These are phyloP conservation scores for Cephalotes varians DNA, from an alignment of 2,888 invertebrate species.

Conservation along the genomic window DNA sequence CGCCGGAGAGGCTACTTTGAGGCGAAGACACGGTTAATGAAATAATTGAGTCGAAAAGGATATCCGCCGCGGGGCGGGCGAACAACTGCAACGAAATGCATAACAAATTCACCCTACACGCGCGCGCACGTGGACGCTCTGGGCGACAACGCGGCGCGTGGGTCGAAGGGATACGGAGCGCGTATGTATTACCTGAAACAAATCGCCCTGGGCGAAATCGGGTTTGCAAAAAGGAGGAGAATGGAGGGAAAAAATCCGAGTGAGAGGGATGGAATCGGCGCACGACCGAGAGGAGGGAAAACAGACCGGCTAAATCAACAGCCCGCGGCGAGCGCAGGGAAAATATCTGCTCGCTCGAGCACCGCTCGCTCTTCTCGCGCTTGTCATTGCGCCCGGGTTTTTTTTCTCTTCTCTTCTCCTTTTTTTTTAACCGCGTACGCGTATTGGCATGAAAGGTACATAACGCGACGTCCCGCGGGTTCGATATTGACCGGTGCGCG, in stretches of 20 bases:
- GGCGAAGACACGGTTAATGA: constrained; percentile 46
- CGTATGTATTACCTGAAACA: constrained; percentile 48
- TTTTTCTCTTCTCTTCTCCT: not conserved
- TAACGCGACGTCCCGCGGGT: constrained; percentile 16
- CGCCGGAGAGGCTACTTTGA: constrained; percentile 15
- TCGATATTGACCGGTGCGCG: constrained; percentile 39
- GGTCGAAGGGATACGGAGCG: not conserved
- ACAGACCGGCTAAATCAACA: constrained; percentile 57
- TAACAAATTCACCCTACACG: constrained; percentile 40
- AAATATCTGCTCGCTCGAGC: constrained; percentile 41
- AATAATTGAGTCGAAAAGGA: constrained; percentile 43
- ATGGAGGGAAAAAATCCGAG: constrained; percentile 22
- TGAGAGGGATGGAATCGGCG: constrained; percentile 25
- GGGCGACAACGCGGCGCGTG: constrained; percentile 2
- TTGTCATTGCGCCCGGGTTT: constrained; percentile 41
- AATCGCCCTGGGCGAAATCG: constrained; percentile 22
- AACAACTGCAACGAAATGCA: constrained; percentile 50
- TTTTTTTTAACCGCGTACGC: constrained; percentile 6
- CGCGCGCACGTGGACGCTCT: constrained; percentile 43
- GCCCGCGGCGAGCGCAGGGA: constrained; percentile 53
- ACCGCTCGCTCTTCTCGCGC: constrained; percentile 36
- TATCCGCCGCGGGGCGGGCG: constrained; percentile 26
- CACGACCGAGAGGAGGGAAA: constrained; percentile 26
- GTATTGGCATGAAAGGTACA: constrained; percentile 50
- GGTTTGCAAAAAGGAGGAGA: constrained; percentile 22